Base-by-base conservation (phyloP, 2,888 invertebrate species). In the Silvanus unidentatus region DNA sequence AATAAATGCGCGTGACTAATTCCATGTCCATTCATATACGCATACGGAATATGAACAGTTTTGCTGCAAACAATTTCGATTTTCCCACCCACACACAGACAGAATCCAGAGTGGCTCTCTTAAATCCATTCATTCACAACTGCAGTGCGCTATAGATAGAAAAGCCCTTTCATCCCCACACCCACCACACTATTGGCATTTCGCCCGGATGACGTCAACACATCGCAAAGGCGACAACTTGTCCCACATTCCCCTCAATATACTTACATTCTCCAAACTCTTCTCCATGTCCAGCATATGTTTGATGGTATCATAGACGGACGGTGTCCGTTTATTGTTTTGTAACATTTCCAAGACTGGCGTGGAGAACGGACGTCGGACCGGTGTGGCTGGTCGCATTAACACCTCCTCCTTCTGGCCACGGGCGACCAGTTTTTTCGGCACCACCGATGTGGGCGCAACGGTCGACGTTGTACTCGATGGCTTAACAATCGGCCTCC, bases 381-480 rank as follows among this genome's bases (percentile, higher is more conserved):
- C 71, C 34, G 77, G 77, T 16, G 77, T 75, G 2, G 77, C 75
- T 3, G 82, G 82, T 49, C 81, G 72, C 45, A 80, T 76, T 58
- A 83, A 68, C 9, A 80, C 79, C 39, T 80, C 75, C 66, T 84
- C 84, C 55, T 82, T 81, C 59, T 84, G 80, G 1, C 82, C 82
- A 27, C 61, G 58, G 14, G 50, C 47, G 15, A 64, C 60, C 22
- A 55, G 54, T 40, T 16, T 28, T n/a, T n/a, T 32, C 11, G 32
- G 32, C 10, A 8, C 32, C n/a, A 32, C n/a, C 38, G 43, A 44
- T 38, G 42, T 49, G 13, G 40, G 41, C 47, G 28, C 29, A 27
- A 41, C 35, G 6, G 55, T 49, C 2, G 55, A 48, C 9, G 53
- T 45, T 1, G 35, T 45, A 15, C 40, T 49, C 29, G 54, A 50